phyloP scores from a whole-genome alignment of 35 echinoderm and acorn worm species.

The Stichopus chloronotus region DNA sequence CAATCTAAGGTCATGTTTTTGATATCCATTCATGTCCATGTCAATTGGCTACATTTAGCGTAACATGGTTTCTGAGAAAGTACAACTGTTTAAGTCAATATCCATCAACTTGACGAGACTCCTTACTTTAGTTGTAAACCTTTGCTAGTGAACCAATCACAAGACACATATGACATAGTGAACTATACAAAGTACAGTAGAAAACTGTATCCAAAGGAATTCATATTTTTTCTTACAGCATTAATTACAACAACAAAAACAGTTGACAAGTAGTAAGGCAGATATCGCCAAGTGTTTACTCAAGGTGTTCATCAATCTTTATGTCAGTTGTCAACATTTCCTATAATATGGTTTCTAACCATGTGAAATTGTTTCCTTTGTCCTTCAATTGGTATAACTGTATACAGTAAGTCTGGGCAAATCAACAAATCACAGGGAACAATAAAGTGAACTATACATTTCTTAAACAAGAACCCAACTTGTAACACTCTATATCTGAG shows the following conservation, averaged over 20 bases:
- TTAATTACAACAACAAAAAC: too few species aligned
- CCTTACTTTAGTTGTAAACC: not conserved
- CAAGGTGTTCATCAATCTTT: too few species aligned
- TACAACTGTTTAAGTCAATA: not conserved
- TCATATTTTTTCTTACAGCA: too few species aligned
- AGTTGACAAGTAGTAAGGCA: too few species aligned
- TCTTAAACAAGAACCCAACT: not conserved
- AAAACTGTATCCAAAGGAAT: too few species aligned
- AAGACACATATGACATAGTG: too few species aligned
- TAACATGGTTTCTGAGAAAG: conserved; percentile 3
- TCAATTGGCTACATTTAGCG: not conserved
- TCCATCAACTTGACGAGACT: not conserved
- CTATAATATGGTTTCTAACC: too few species aligned
- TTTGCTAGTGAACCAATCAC: not conserved
- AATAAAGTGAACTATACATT: not conserved
- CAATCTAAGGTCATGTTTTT: not conserved
- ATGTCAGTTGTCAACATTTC: too few species aligned
- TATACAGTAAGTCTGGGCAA: not conserved
- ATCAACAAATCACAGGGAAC: not conserved
- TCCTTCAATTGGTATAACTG: too few species aligned
- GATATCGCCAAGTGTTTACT: too few species aligned
- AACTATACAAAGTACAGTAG: too few species aligned
- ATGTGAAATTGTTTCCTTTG: too few species aligned
- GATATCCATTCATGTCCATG: not conserved
- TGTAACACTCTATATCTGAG: not conserved